Percentiles rank a stretch among this genome's conserved stretches.
Evolutionary conservation across 2,888 invertebrate species (phyloP).

Genomic region (Patella pellucida): DNA sequence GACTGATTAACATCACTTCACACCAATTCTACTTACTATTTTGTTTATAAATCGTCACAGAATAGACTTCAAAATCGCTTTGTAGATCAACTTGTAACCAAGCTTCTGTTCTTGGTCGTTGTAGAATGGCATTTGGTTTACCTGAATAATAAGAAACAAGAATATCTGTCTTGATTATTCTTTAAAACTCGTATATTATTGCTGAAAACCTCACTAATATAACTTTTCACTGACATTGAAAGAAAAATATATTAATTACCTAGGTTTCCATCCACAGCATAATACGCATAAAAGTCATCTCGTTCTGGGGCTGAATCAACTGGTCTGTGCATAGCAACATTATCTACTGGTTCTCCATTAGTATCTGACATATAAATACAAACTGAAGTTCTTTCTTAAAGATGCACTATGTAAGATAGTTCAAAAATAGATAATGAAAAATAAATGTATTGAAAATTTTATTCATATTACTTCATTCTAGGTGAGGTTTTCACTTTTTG

Average conservation of each 20-base stretch:
- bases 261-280: not conserved
- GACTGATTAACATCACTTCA: too few species aligned
- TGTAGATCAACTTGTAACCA: conserved; percentile 1
- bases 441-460: too few species aligned
- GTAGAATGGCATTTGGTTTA: not conserved
- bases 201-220: too few species aligned
- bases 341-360: not conserved
- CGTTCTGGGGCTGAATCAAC: not conserved
- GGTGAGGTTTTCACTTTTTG: too few species aligned
- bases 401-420: too few species aligned
- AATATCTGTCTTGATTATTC: too few species aligned
- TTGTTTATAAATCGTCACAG: not conserved
- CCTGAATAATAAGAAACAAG: not conserved
- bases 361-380: not conserved
- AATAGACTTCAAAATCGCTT: not conserved
- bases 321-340: not conserved
- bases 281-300: not conserved
- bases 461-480: too few species aligned
- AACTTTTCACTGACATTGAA: too few species aligned
- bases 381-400: not conserved
- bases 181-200: too few species aligned
- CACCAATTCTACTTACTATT: not conserved
- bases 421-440: too few species aligned
- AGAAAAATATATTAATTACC: not conserved
- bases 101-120: not conserved